phyloP scores from a whole-genome alignment of 2,888 invertebrate species.

The Adelphocoris suturalis region DNA sequence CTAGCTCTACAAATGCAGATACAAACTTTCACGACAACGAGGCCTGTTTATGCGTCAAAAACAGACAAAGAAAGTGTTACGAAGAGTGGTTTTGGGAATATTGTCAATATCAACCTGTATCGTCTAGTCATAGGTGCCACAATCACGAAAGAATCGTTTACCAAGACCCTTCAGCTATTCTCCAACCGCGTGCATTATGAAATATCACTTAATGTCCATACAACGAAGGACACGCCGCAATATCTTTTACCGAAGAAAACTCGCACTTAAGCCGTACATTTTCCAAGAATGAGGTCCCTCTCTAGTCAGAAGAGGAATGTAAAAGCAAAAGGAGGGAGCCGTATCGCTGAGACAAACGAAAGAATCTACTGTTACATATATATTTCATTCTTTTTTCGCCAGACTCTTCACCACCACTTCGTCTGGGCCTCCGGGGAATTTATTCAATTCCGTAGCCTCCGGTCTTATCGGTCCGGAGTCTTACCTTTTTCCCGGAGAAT shows the following conservation, averaged over 20 bases:
- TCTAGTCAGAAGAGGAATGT: not conserved
- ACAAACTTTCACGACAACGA: no score
- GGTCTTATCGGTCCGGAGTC: no score
- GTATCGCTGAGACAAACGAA: constrained; percentile 36
- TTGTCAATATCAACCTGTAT: not conserved
- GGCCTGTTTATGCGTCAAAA: no score
- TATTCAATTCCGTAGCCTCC: constrained; percentile 33
- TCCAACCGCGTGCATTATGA: not conserved
- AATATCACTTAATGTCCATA: not conserved
- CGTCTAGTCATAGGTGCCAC: not conserved
- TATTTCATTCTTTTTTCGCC: constrained; percentile 32
- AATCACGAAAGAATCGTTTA: constrained; percentile 21
- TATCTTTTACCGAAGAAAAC: constrained; percentile 16
- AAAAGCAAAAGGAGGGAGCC: constrained; percentile 22
- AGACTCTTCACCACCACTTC: not conserved
- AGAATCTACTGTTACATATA: constrained; percentile 38
- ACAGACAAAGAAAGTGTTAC: no score
- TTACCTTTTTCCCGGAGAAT: not conserved
- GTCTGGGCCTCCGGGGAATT: constrained; percentile 15
- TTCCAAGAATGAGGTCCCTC: not conserved
- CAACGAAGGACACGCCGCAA: constrained; percentile 3
- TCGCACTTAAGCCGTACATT: constrained; percentile 13
- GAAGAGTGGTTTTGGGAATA: no score
- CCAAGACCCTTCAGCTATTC: not conserved
- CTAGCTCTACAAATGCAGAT: no score